These are phyloP conservation scores for Adoxophyes honmai DNA, from an alignment of 1,140 invertebrate genomes.

Conservation along the genomic window DNA sequence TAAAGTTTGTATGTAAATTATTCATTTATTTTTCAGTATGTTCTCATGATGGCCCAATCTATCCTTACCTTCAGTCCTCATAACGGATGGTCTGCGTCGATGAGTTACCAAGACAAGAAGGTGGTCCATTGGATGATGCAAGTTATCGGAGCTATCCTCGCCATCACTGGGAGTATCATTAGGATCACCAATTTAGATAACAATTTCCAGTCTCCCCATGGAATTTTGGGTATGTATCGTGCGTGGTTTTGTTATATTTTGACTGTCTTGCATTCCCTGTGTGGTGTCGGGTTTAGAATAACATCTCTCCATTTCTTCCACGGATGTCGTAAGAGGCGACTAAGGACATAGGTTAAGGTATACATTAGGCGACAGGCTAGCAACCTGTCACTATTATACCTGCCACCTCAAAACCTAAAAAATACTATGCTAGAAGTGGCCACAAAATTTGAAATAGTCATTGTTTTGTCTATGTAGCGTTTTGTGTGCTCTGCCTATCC, in stretches of 20 bases:
- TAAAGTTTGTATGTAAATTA: not conserved
- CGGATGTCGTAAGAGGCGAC: too few relatives aligned
- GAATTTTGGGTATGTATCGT: conserved; percentile 39
- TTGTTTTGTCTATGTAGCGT: too few relatives aligned
- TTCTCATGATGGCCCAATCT: conserved; percentile 33
- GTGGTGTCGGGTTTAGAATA: not conserved
- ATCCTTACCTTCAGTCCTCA: conserved; percentile 27
- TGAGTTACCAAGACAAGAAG: conserved; percentile 26
- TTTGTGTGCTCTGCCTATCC: too few relatives aligned
- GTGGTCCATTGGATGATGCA: conserved; percentile 30
- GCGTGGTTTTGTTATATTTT: too few relatives aligned
- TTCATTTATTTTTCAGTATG: conserved; percentile 33
- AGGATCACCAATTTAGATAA: conserved; percentile 15
- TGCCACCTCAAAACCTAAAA: too few relatives aligned
- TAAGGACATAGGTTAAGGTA: too few relatives aligned
- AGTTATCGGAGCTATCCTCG: conserved; percentile 27
- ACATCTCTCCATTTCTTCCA: too few relatives aligned
- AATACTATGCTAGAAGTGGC: too few relatives aligned
- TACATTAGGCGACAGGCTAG: too few relatives aligned
- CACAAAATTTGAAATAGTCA: too few relatives aligned
- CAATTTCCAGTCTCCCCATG: conserved; percentile 27
- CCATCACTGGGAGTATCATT: conserved; percentile 30
- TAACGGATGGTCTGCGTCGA: conserved; percentile 23
- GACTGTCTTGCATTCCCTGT: too few relatives aligned
- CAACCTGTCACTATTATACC: too few relatives aligned